Conservation (phyloP, 2,888 invertebrate species). For the Laothoe populi region DNA sequence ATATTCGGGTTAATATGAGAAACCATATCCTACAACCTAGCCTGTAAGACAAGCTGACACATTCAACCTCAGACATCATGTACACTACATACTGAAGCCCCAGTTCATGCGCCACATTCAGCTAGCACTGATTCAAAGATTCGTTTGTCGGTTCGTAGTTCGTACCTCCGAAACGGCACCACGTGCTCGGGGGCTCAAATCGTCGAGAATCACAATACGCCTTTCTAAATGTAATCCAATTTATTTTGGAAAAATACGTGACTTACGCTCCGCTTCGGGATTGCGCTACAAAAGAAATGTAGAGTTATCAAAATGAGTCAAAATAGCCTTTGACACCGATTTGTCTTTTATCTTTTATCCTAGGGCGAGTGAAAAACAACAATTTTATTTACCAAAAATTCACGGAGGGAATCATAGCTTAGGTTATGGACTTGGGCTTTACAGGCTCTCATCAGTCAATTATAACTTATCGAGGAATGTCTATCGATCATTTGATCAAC, state of each 20-base stretch:
- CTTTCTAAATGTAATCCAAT: constrained; percentile 25
- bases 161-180: constrained; percentile 5
- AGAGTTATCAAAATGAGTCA: constrained; percentile 9
- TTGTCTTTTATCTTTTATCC: not conserved
- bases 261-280: constrained; percentile 7
- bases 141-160: not conserved
- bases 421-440: no score
- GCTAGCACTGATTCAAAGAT: not conserved
- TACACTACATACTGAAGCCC: no score
- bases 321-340: not conserved
- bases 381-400: no score
- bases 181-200: constrained; percentile 16
- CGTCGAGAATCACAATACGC: constrained; percentile 20
- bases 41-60: no score
- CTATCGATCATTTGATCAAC: no score
- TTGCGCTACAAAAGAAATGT: constrained; percentile 13
- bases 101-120: not conserved
- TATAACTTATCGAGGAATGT: no score
- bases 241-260: constrained; percentile 23
- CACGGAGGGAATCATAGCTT: no score
- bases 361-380: no score
- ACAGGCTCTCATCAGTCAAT: no score
- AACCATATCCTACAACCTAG: no score
- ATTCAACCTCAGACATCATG: no score
- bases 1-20: no score